These are phyloP conservation scores for Metopolophium dirhodum DNA, from an alignment of 1,140 invertebrate genomes.

Conservation along the genomic window DNA sequence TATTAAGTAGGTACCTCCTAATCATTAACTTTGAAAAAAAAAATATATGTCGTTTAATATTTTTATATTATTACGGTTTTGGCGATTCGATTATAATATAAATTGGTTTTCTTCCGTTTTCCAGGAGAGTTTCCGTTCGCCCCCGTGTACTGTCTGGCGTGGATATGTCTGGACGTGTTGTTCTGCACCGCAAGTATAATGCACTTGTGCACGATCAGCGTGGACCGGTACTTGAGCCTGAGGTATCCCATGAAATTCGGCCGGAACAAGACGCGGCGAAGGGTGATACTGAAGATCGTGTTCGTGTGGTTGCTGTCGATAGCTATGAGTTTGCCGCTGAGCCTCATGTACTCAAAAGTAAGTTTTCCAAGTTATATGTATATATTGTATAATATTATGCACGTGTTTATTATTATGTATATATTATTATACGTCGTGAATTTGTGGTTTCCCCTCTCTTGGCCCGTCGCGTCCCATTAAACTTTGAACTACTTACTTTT, in stretches of 20 bases:
- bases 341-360: constrained; percentile 87
- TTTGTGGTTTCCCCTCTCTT: background rate
- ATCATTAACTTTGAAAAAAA: background rate
- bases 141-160: constrained; percentile 81
- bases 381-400: background rate
- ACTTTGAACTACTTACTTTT: background rate
- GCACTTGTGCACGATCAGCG: constrained; percentile 94
- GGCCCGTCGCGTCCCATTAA: background rate
- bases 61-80: too few relatives aligned
- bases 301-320: constrained; percentile 90
- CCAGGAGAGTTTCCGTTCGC: constrained; percentile 84
- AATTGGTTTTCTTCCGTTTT: constrained; percentile 61
- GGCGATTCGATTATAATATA: background rate
- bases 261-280: constrained; percentile 82
- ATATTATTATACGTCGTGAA: background rate
- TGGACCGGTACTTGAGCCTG: constrained; percentile 86
- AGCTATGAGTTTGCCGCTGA: constrained; percentile 85
- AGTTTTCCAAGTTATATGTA: background rate
- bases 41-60: background rate
- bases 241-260: constrained; percentile 89
- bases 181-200: constrained; percentile 96
- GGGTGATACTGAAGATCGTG: constrained; percentile 87
- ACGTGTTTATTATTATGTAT: constrained; percentile 10
- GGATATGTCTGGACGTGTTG: constrained; percentile 90
- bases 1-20: background rate